Conservation (phyloP, 2,797 vertebrate genomes). For the Phrynocephalus vlangalii region DNA sequence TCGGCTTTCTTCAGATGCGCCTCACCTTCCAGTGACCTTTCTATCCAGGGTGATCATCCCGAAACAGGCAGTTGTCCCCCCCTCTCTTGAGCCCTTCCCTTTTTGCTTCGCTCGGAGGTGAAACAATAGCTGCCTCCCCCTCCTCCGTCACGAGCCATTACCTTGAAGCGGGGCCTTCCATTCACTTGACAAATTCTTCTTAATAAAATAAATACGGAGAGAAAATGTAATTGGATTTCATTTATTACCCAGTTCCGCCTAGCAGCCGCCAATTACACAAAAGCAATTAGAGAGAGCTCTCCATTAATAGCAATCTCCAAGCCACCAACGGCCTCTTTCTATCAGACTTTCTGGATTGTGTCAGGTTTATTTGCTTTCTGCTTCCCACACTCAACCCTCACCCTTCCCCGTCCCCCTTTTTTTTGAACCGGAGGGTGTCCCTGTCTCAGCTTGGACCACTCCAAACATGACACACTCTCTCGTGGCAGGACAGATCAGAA, state of each 20-base stretch:
- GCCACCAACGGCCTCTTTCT: constrained; percentile 70
- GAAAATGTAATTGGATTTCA: constrained; percentile 78
- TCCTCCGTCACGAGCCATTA: constrained; percentile 71
- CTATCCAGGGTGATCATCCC: neutral
- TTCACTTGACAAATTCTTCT: constrained; percentile 73
- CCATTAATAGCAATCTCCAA: constrained; percentile 76
- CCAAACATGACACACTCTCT: no score
- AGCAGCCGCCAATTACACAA: constrained; percentile 77
- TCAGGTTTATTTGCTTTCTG: constrained; percentile 42
- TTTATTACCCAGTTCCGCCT: constrained; percentile 79
- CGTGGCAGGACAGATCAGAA: no score
- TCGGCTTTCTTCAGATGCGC: neutral
- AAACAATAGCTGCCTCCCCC: constrained; percentile 62
- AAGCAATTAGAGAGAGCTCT: constrained; percentile 77
- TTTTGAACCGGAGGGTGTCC: neutral
- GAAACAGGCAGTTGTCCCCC: neutral
- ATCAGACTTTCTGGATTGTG: constrained; percentile 73
- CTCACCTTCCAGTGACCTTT: neutral
- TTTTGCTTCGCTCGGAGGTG: constrained; percentile 41
- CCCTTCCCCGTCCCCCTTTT: neutral
- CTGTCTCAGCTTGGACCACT: neutral
- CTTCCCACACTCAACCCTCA: neutral
- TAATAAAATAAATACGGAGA: constrained; percentile 79
- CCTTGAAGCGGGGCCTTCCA: constrained; percentile 67
- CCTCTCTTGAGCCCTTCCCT: neutral